Evolutionary conservation across 2,888 invertebrate genomes (phyloP), one percentile per base, ranked within the genome.

Genomic region (Bellardia bayeri): DNA sequence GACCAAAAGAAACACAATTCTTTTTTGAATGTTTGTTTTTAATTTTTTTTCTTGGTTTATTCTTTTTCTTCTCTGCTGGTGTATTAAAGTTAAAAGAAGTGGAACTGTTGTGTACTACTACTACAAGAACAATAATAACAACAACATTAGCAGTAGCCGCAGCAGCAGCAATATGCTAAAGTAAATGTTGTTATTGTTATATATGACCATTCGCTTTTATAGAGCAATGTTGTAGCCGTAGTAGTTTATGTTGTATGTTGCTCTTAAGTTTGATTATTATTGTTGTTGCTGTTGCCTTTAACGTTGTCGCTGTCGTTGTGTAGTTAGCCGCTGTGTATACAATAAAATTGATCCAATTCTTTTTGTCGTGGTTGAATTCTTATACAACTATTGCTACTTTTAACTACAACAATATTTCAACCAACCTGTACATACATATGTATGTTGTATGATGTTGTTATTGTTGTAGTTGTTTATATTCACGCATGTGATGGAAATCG

Each of bases 271-370:
- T 74, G 23, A 79, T 76, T 40, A 80, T 68, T 72, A 56, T 66
- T 79, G 79, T 80, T 82, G 82, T 37, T 71, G 56, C 82, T 69
- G 72, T 78, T 72, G 76, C 7, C 49, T 30, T 30, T 58, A 23
- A 16, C 23, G 56, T 45, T 81, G 63, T 85, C 79, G 86, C 33
- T 81, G 68, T 66, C 42, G 68, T 74, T 66, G 64, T 78, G 74
- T 82, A 56, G 69, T 68, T 75, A 75, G 86, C 40, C 82, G 54
- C 40, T 30, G 74, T 76, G 71, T 83, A 83, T 68, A 56, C 37
- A 71, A 76, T 82, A 80, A 68, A 82, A 85, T 87, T 87, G 87
- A 87, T 87, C 85, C 87, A 87, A 85, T 87, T 87, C 85, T 85
- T 85, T 78, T 85, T 82, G 82, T 75, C 82, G 79, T 78, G 72